Base-by-base conservation (phyloP, 2,888 invertebrate genomes). In the Leptinotarsa peninsularis region DNA sequence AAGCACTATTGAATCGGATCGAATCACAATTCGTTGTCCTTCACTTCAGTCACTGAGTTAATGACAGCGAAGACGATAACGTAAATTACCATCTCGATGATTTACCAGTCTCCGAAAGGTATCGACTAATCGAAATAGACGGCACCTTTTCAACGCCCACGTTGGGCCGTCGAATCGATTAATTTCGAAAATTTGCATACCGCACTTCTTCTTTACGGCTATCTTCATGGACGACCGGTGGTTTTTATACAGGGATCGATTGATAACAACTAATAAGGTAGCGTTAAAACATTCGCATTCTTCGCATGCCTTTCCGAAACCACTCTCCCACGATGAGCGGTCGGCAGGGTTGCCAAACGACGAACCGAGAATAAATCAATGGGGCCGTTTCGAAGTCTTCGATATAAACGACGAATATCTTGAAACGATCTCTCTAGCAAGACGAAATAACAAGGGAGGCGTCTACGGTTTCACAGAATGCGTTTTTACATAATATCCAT, bases 221-320 rank as follows among this genome's bases (percentile, higher is more conserved):
- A 33, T 67, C 63, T 67, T 66, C 68, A 73, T 52, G 74, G 72
- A 52, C 72, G 69, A 73, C 78, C 73, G 67, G 74, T 60, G 10
- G 10, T 43, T 43, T 43, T 43, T 43, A 43, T 43, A 70, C 58
- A 69, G 54, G 73, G 76, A 79, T 81, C 81, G 80, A 83, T 83
- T 81, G 82, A 83, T 83, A 81, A 81, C 78, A 83, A 84, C 84
- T 87, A 87, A 87, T 87, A 86, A 87, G 85, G 85, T 86, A 86
- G 87, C 86, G 87, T 87, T 86, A 86, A 88, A 86, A 88, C 86
- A 87, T 87, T 79, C 85, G 86, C 88, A 88, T 88, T 87, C 88
- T 80, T 85, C 76, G 83, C 85, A 87, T 87, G 83, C 85, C 86
- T 85, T 80, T 80, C 77, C 83, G 84, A 84, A 85, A 85, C 84